A percentile compares a stretch with the other conserved stretches of the same genome.
These are phyloP conservation scores for Sebastes variabilis DNA, from an alignment of 2,797 vertebrate genomes.

Conservation along the genomic window DNA sequence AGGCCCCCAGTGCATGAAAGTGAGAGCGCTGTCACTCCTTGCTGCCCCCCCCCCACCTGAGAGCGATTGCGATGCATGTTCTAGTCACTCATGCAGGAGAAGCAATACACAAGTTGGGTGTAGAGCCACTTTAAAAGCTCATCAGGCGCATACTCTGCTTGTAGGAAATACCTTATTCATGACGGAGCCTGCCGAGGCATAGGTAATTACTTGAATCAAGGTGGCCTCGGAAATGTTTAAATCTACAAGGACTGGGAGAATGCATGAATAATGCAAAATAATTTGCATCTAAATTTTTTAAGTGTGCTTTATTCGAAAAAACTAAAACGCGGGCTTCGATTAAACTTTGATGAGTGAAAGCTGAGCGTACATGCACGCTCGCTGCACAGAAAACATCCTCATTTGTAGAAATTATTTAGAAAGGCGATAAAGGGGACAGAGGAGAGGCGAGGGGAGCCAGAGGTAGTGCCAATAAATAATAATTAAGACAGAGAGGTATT, in stretches of 20 bases:
- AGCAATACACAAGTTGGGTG: conserved; percentile 95
- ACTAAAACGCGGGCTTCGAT: conserved; percentile 93
- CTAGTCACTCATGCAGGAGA: conserved; percentile 92
- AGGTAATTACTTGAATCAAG: conserved; percentile 99
- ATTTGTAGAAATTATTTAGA: conserved; percentile 95
- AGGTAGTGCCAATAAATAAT: conserved; percentile 76
- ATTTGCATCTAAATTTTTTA: conserved; percentile 99
- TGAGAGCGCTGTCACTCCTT: conserved; percentile 84
- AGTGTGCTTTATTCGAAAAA: conserved; percentile 99
- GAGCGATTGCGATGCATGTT: conserved; percentile 91
- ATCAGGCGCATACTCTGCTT: conserved; percentile 93
- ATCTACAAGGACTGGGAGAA: conserved; percentile 97
- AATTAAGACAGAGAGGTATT: conserved; percentile 71
- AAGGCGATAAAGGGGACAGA: conserved; percentile 86
- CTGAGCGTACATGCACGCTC: conserved; percentile 80
- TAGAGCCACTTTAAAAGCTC: conserved; percentile 99
- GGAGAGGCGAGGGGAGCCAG: conserved; percentile 59
- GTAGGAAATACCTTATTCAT: conserved; percentile 99
- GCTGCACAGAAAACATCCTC: conserved; percentile 76
- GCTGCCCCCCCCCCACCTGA: conserved; percentile 88
- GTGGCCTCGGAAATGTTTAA: conserved; percentile 99
- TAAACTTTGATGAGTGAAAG: conserved; percentile 99
- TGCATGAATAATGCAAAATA: conserved; percentile 99
- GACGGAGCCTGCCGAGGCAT: conserved; percentile 90
- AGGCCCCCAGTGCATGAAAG: conserved; percentile 48